Evolutionary conservation across 2,888 invertebrate genomes (phyloP).

Genomic region (Nymphalis c-album): DNA sequence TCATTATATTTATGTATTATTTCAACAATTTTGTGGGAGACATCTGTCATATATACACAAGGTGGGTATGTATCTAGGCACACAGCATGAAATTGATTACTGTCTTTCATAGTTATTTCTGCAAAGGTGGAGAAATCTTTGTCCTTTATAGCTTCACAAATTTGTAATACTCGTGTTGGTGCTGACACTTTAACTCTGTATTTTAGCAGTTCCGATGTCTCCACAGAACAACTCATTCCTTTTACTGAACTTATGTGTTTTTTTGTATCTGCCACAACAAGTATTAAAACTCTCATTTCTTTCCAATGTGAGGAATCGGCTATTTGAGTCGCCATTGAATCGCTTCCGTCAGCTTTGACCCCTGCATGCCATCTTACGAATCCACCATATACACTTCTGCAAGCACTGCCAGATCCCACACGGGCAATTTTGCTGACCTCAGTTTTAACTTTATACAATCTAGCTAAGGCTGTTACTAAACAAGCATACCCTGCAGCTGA

Average conservation of each 20-base stretch:
- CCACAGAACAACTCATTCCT: slow-evolving; percentile 91
- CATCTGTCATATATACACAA: slow-evolving; percentile 94
- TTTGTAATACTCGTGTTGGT: slow-evolving; percentile 83
- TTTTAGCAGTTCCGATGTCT: slow-evolving; percentile 91
- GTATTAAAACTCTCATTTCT: slow-evolving; percentile 91
- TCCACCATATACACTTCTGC: slow-evolving; percentile 96
- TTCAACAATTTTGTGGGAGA: slow-evolving; percentile 89
- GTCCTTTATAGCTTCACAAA: slow-evolving; percentile 80
- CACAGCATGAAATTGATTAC: slow-evolving; percentile 97
- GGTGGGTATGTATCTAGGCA: slow-evolving; percentile 97
- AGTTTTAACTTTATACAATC: slow-evolving; percentile 86
- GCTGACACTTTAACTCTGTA: slow-evolving; percentile 87
- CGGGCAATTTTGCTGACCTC: slow-evolving; percentile 90
- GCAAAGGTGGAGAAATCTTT: slow-evolving; percentile 92
- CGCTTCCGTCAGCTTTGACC: slow-evolving; percentile 82
- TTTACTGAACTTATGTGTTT: slow-evolving; percentile 93
- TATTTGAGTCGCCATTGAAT: slow-evolving; percentile 89
- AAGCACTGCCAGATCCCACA: slow-evolving; percentile 96
- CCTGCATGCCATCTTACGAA: slow-evolving; percentile 97
- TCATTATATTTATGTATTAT: slow-evolving; percentile 93
- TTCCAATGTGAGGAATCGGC: slow-evolving; percentile 91
- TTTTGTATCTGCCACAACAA: slow-evolving; percentile 91
- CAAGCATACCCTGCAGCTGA: slow-evolving; percentile 99
- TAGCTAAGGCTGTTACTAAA: slow-evolving; percentile 89
- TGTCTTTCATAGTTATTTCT: slow-evolving; percentile 97